Conservation (phyloP, 2,113 vertebrate genomes). For the Rhombomys opimus region DNA sequence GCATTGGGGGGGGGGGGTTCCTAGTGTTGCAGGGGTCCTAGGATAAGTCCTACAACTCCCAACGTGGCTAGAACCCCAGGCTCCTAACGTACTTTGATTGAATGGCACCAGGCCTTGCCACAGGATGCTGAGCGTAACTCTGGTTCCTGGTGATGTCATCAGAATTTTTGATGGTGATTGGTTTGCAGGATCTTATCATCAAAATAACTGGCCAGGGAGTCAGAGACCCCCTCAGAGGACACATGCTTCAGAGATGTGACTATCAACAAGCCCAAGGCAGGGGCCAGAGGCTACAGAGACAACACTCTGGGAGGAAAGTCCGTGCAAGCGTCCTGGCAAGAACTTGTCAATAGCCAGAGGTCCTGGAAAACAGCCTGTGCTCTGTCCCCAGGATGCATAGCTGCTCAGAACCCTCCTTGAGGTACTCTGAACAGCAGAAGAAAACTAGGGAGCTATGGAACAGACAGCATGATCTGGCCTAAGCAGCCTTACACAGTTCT, state of each 20-base stretch:
- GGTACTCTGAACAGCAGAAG: background rate
- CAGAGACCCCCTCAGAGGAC: background rate
- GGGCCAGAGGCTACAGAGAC: background rate
- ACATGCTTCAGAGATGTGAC: background rate
- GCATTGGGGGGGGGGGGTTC: no score
- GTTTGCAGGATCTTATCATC: background rate
- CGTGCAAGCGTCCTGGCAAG: background rate
- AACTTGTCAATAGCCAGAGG: background rate
- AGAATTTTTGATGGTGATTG: background rate
- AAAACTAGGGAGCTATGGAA: background rate
- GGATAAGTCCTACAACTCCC: background rate
- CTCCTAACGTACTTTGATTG: background rate
- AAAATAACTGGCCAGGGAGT: background rate
- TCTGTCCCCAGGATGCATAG: background rate
- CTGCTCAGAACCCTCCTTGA: background rate
- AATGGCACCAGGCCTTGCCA: background rate
- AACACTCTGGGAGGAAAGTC: background rate
- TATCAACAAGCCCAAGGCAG: background rate
- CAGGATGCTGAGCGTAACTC: background rate
- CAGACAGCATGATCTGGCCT: background rate
- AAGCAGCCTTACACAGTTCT: background rate
- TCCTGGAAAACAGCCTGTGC: background rate
- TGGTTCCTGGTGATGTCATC: conserved; percentile 23
- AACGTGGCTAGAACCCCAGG: background rate
- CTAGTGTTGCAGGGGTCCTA: background rate